Base-by-base conservation (phyloP, 2,888 invertebrate genomes). In the Meiosimyza platycephala region DNA sequence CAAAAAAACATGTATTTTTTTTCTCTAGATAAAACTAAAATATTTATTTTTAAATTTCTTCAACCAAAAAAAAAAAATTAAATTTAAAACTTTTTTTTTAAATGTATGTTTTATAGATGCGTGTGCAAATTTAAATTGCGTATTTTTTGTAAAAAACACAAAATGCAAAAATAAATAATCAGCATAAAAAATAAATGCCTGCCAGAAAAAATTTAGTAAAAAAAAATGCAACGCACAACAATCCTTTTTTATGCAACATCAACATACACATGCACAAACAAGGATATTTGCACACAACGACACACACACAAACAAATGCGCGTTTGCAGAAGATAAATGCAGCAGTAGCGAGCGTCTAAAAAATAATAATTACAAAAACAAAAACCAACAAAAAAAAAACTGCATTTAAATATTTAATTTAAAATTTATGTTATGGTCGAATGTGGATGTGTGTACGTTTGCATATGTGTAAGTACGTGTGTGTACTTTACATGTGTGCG, bases 381-480 rank as follows among this genome's bases (percentile, higher is more conserved):
- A 60, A 9, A 28, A 28, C 28, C 28, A 28, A 22, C 22, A 22
- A 22, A 47, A 52, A 65, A 55, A 54, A 48, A 63, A 62, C 33
- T 40, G 68, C 67, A 73, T 73, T 75, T 71, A 73, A 75, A 75
- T 75, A 75, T 73, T 73, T 75, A 72, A 76, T 72, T 74, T 75
- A 68, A 73, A 75, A 75, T 75, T 72, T 73, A 71, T 75, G 72
- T 47, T 47, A 33, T 47, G 52, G 40, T 16, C 16, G 52, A 60
- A 15, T 50, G 11, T 12, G 33, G 5, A 40, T 33, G 13, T 60
- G 16, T 66, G 54, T 68, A 28, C 50, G 68, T 9, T 51, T 51
- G 51, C 52, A 6, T 65, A 28, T n/a, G 15, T 15, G 18, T 18
- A 22, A 57, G 54, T 33, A 40, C 16, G 28, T 2, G 40, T 69